These are phyloP conservation scores for Vidua macroura DNA, from an alignment of 2,113 vertebrate species.

Conservation along the genomic window DNA sequence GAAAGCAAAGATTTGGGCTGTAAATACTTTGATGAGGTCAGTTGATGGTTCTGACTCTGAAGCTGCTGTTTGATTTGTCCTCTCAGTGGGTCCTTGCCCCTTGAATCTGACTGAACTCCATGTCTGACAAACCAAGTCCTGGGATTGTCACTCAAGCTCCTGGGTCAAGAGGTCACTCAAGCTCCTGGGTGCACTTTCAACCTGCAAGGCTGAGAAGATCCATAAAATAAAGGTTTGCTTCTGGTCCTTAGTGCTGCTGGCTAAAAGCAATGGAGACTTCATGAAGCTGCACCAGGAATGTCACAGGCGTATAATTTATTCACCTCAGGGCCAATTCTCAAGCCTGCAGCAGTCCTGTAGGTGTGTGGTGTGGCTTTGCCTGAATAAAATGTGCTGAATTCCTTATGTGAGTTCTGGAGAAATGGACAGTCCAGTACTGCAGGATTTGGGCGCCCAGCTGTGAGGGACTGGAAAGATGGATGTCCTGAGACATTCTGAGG, in stretches of 20 bases:
- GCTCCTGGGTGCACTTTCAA: neutral
- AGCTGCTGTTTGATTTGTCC: neutral
- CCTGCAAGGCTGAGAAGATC: neutral
- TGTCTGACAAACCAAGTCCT: neutral
- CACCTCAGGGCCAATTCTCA: neutral
- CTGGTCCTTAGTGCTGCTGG: neutral
- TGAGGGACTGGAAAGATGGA: neutral
- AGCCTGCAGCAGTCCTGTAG: neutral
- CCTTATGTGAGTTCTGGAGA: neutral
- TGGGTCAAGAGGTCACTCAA: neutral
- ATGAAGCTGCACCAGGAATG: neutral
- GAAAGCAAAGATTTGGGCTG: neutral
- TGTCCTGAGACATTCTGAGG: neutral
- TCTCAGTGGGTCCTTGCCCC: neutral
- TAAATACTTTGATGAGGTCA: neutral
- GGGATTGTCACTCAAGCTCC: neutral
- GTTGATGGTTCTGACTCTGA: neutral
- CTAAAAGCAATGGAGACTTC: rapidly evolving
- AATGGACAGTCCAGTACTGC: neutral
- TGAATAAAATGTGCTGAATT: neutral
- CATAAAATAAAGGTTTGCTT: neutral
- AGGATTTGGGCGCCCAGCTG: neutral
- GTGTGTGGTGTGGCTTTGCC: neutral
- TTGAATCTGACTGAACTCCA: neutral
- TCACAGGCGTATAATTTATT: neutral